These are phyloP conservation scores for Calonectris borealis DNA, from an alignment of 2,113 vertebrate genomes.

Conservation along the genomic window DNA sequence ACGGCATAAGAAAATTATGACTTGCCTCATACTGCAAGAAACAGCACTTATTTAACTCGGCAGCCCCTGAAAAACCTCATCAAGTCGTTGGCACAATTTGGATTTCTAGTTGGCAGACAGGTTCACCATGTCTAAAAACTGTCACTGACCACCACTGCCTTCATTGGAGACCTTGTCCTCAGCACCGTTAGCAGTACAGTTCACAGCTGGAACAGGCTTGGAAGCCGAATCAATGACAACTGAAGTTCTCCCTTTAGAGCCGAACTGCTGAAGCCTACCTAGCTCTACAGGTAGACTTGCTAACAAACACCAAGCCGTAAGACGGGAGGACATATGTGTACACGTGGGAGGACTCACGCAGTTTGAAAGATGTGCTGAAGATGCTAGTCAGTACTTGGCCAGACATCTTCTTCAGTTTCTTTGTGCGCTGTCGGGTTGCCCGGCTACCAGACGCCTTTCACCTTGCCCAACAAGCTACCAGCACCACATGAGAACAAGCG, in stretches of 20 bases:
- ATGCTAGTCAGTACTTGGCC: rapidly evolving
- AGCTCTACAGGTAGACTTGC: rapidly evolving
- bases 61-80: background rate
- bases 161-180: rapidly evolving
- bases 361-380: rapidly evolving
- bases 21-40: background rate
- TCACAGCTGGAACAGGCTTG: no score
- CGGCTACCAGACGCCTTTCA: rapidly evolving
- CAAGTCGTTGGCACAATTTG: background rate
- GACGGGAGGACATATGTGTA: rapidly evolving
- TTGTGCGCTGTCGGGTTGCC: rapidly evolving
- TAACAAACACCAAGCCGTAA: rapidly evolving
- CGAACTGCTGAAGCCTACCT: rapidly evolving
- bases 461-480: rapidly evolving
- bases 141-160: rapidly evolving
- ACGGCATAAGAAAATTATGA: background rate
- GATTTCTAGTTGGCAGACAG: background rate
- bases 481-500: rapidly evolving
- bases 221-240: rapidly evolving
- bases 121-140: rapidly evolving
- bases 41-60: background rate
- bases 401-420: rapidly evolving
- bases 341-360: rapidly evolving
- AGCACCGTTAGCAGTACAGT: background rate
- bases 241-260: rapidly evolving